phyloP scores from a whole-genome alignment of 2,113 vertebrate species.

The Grantiella picta region DNA sequence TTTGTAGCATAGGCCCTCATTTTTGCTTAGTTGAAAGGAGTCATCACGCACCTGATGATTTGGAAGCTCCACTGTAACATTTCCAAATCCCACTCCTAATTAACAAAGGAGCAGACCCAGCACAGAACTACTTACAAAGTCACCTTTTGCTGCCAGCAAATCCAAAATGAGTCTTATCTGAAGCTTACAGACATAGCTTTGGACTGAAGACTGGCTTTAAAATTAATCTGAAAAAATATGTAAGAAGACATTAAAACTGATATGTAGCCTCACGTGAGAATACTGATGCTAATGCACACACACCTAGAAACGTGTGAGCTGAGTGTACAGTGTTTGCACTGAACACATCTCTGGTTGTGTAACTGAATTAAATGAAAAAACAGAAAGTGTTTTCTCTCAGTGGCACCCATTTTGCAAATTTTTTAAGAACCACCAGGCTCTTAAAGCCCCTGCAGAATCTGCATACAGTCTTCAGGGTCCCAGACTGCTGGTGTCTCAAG shows the following conservation, averaged over 20 bases:
- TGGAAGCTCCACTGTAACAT: not conserved
- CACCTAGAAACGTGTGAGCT: not conserved
- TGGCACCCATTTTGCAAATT: not conserved
- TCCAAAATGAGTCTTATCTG: not conserved
- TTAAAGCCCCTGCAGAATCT: not conserved
- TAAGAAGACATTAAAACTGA: not conserved
- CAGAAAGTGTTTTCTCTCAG: not conserved
- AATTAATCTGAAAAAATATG: not conserved
- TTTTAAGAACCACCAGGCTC: not conserved
- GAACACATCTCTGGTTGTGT: not conserved
- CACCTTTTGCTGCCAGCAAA: not conserved
- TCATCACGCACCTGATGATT: not conserved
- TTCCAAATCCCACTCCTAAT: not conserved
- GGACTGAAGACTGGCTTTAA: not conserved
- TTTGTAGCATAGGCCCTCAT: not conserved
- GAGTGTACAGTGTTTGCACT: not conserved
- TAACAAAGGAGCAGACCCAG: not conserved
- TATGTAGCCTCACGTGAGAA: not conserved
- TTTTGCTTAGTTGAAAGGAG: not conserved
- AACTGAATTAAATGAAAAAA: not conserved
- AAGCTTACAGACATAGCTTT: not conserved
- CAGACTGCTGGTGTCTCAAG: not conserved
- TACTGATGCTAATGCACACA: not conserved
- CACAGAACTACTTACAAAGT: not conserved
- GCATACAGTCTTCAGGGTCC: not conserved